These are phyloP conservation scores for Apotomis capreana DNA, from an alignment of 2,888 invertebrate species.

Conservation along the genomic window DNA sequence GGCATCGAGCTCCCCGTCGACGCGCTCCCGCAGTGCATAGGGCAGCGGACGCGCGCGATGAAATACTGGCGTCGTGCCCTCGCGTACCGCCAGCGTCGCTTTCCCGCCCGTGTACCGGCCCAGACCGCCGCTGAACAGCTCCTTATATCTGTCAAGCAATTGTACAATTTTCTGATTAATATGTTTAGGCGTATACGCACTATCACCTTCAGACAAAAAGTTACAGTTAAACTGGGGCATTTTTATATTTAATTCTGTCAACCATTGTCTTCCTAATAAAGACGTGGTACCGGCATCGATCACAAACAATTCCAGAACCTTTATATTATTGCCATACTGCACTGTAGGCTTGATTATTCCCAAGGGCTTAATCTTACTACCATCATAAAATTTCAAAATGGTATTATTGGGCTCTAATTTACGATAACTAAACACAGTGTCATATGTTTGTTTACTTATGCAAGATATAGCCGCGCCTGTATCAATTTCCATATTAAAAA, in stretches of 20 bases:
- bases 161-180: neutral
- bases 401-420: neutral
- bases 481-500: conserved; percentile 1
- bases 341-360: conserved; percentile 1
- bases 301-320: conserved; percentile 7
- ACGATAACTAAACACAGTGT: neutral
- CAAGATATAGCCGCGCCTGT: conserved; percentile 8
- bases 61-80: neutral
- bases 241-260: conserved; percentile 8
- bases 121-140: conserved; percentile 3
- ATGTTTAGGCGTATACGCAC: neutral
- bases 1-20: conserved; percentile 10
- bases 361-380: neutral
- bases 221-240: conserved; percentile 3
- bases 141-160: conserved; percentile 11
- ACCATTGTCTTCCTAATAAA: conserved; percentile 7
- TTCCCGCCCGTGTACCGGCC: neutral
- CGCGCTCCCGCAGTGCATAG: conserved; percentile 5
- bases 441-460: conserved; percentile 4
- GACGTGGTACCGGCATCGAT: neutral
- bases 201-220: neutral
- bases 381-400: conserved; percentile 6
- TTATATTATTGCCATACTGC: neutral
- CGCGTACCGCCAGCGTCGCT: conserved; percentile 1
- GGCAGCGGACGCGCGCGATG: neutral